Base-by-base conservation (phyloP, 2,888 invertebrate species). In the Didymodactylos carnosus region DNA sequence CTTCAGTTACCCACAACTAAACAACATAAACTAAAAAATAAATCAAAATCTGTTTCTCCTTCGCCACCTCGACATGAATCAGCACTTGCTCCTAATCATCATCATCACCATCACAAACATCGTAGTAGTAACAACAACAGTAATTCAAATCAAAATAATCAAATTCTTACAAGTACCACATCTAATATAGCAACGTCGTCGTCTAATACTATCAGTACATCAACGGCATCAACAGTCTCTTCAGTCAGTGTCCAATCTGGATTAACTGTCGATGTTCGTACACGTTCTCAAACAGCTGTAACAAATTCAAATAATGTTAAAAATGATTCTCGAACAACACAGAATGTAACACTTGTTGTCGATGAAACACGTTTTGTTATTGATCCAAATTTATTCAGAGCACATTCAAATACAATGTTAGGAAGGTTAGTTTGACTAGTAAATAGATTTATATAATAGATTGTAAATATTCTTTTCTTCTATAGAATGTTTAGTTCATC, bases 331-430 rank as follows among this genome's bases (percentile, higher is more conserved):
- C n/a, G n/a, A n/a, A n/a, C n/a, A n/a, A n/a, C n/a, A n/a, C n/a
- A n/a, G n/a, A n/a, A n/a, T n/a, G n/a, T 73, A 6, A 92, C 92
- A 3, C 86, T 98, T 71, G 89, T 97, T n/a, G 97, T 98, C 19
- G 97, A 98, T 81, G 92, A 91, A 80, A 94, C 94, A 0, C 86
- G 93, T 77, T 94, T 94, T 82, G 89, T 95, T 69, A 89, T 95
- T 29, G 94, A 95, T 83, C 91, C 92, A 10, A 89, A 91, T 3
- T 87, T 95, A 76, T 92, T 98, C 80, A 90, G 91, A 14, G 90
- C 91, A 4, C 92, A 95, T 84, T 94, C 97, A 0, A 94, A 97
- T 82, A 98, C 98, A 0, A 95, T 98, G 95, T 86, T 99, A 41
- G 98, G 97, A 27, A 43, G n/a, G n/a, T n/a, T n/a, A n/a, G n/a